These are phyloP conservation scores for Hepsetus odoe DNA, from an alignment of 2,113 vertebrate genomes.

Conservation along the genomic window DNA sequence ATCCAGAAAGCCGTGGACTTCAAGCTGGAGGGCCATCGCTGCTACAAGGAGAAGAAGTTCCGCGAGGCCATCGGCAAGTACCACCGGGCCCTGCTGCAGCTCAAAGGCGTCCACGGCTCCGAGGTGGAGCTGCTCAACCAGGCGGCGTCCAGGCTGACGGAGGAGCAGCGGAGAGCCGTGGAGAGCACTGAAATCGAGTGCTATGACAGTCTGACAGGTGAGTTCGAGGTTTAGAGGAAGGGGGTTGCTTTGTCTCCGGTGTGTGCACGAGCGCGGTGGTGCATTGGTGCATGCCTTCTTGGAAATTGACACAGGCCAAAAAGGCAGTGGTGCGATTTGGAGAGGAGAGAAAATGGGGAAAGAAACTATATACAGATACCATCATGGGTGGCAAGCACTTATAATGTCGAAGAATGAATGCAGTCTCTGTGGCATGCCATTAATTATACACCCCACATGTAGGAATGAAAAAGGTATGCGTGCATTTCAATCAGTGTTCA, in stretches of 20 bases:
- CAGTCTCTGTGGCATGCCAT: too few relatives aligned
- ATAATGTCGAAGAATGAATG: too few relatives aligned
- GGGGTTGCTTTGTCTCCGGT: background rate
- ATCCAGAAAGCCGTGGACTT: conserved; percentile 89
- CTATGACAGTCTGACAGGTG: conserved; percentile 91
- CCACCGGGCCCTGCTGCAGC: conserved; percentile 88
- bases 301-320: background rate
- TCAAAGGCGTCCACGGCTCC: conserved; percentile 83
- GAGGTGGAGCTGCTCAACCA: conserved; percentile 77
- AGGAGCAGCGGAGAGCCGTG: conserved; percentile 86
- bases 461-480: too few relatives aligned
- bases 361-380: too few relatives aligned
- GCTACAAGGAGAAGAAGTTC: conserved; percentile 93
- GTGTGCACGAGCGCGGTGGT: background rate
- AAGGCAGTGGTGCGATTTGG: background rate
- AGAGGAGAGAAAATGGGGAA: background rate
- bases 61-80: conserved; percentile 92
- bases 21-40: conserved; percentile 87
- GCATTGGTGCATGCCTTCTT: background rate
- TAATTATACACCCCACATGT: too few relatives aligned
- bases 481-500: too few relatives aligned
- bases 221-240: conserved; percentile 15
- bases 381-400: background rate
- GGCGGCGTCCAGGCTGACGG: conserved; percentile 74
- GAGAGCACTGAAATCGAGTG: conserved; percentile 91